phyloP scores from a whole-genome alignment of 2,797 vertebrate species.

The Luscinia luscinia region DNA sequence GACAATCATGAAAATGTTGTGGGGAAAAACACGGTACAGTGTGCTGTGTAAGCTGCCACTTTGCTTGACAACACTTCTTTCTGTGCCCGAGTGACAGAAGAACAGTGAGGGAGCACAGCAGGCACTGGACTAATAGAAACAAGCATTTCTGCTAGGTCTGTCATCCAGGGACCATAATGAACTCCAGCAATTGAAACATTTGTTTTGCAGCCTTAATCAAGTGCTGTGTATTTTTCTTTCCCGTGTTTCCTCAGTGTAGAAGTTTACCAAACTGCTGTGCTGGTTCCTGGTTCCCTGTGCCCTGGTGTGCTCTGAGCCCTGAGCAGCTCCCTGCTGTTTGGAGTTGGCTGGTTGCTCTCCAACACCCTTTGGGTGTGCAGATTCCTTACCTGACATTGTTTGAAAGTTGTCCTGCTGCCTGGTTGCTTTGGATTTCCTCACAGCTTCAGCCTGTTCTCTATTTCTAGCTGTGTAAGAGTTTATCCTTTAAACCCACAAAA shows the following conservation, averaged over 20 bases:
- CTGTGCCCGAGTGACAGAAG: not conserved
- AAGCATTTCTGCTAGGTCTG: not conserved
- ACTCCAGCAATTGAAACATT: slow-evolving; percentile 28
- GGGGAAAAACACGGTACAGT: not conserved
- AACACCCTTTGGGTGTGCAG: not conserved
- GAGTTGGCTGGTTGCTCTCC: not conserved
- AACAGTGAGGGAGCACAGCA: slow-evolving; percentile 36
- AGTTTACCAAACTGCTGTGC: not conserved
- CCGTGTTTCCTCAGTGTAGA: not conserved
- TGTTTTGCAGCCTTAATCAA: slow-evolving; percentile 51
- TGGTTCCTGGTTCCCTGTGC: not conserved
- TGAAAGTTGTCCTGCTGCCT: not conserved
- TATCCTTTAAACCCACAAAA: not conserved
- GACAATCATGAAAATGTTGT: not conserved
- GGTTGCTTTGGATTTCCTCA: not conserved
- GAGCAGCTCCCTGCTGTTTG: not conserved
- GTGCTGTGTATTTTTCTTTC: not conserved
- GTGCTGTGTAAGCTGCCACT: slow-evolving; percentile 23
- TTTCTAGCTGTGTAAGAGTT: not conserved
- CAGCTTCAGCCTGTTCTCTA: not conserved
- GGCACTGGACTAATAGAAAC: slow-evolving; percentile 20
- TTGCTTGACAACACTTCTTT: not conserved
- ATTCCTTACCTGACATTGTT: not conserved
- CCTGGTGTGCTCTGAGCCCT: not conserved
- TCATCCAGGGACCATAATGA: slow-evolving; percentile 50